Evolutionary conservation across 2,113 vertebrate genomes (phyloP), one percentile per base, ranked within the genome.

Genomic region (Elephas maximus): DNA sequence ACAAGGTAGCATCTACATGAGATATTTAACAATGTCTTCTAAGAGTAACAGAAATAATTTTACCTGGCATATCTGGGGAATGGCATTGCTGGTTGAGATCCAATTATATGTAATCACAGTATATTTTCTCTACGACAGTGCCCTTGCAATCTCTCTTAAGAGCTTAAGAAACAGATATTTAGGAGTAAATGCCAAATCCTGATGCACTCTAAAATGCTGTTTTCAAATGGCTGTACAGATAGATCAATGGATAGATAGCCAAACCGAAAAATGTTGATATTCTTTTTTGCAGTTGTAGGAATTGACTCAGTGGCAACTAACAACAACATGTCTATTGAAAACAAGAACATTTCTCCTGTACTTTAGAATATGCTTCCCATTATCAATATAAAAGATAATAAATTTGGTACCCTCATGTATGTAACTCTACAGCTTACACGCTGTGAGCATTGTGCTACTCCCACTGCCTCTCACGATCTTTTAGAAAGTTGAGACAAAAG

Each of bases 41-140:
- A 80, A 90, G 53, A 95, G 51, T 67, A 85, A 88, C 23, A 86
- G 63, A 82, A 20, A 77, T 79, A 10, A 86, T 82, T 63, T 80
- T 53, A 84, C 28, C 33, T 67, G 37, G 73, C 26, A 33, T 8
- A 60, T 57, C 73, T 76, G 8, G 2, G 6, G 26, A 53, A 69
- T 77, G 28, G 1, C 37, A 92, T 53, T 82, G 8, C 51, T 84
- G 24, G 37, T 73, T 44, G 33, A 53, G 78, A 30, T 33, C 6
- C 24, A 65, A 63, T 51, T 81, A 45, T n/a, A 90, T 45, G 15
- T 79, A 65, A 67, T 45, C 44, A 76, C 10, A 41, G 14, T 77
- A 6, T 14, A 83, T 60, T 67, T 85, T 88, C n/a, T 62, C 10
- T 85, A 12, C 30, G 45, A 45, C 24, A 86, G 24, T 62, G 33